Conservation (phyloP, 2,888 invertebrate species). For the Hemistola chrysoprasaria region DNA sequence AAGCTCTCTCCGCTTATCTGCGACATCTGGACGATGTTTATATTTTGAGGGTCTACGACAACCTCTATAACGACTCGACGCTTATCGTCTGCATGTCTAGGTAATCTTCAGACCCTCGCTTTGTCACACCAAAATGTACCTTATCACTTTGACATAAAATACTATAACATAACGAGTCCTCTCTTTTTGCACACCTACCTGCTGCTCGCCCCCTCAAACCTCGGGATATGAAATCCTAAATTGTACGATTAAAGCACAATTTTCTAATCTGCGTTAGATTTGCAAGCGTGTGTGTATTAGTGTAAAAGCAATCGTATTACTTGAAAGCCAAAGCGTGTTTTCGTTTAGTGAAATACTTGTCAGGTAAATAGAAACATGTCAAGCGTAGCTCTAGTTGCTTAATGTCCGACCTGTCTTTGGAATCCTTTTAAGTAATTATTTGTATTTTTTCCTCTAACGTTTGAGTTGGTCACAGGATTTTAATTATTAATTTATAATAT, state of each 20-base stretch:
- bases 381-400: constrained; percentile 45
- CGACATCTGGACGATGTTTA: constrained; percentile 79
- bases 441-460: constrained; percentile 24
- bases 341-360: constrained; percentile 28
- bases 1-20: constrained; percentile 75
- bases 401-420: constrained; percentile 50
- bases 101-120: constrained; percentile 53
- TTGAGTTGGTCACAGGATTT: constrained; percentile 4
- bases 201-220: constrained; percentile 31
- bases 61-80: constrained; percentile 76
- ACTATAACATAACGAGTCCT: constrained; percentile 12
- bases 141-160: constrained; percentile 44
- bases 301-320: constrained; percentile 41
- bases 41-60: constrained; percentile 76
- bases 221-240: constrained; percentile 48
- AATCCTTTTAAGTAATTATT: constrained; percentile 42
- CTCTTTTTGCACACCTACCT: constrained; percentile 42
- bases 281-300: constrained; percentile 19
- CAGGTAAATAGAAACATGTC: constrained; percentile 51
- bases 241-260: constrained; percentile 40
- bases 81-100: constrained; percentile 75
- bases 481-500: background rate
- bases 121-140: constrained; percentile 46
- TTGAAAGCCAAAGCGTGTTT: constrained; percentile 36
- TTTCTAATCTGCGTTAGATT: constrained; percentile 34